Evolutionary conservation across 2,113 vertebrate species (phyloP).

Genomic region (Origma solitaria): DNA sequence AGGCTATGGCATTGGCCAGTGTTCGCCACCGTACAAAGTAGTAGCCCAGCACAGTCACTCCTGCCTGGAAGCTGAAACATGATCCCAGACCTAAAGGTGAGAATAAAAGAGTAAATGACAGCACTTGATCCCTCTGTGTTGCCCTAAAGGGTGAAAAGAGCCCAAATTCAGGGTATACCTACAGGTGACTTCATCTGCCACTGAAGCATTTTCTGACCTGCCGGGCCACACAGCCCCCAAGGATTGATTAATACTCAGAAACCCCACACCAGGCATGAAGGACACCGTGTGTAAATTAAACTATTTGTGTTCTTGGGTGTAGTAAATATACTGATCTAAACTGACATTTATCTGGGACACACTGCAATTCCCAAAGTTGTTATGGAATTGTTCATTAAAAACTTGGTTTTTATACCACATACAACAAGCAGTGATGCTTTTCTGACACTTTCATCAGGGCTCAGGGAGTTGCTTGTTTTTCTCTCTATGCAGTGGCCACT

Average conservation of each 20-base stretch:
- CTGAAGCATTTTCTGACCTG: not conserved
- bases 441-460: not conserved
- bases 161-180: not conserved
- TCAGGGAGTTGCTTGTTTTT: not conserved
- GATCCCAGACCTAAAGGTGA: constrained; percentile 83
- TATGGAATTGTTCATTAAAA: not conserved
- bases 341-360: not conserved
- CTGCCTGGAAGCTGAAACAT: constrained; percentile 90
- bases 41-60: constrained; percentile 83
- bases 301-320: not conserved
- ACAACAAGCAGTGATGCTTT: not conserved
- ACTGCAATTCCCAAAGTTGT: not conserved
- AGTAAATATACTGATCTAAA: not conserved
- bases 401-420: rapidly evolving
- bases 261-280: not conserved
- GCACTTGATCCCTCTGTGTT: not conserved
- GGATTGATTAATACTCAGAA: not conserved
- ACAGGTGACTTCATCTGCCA: not conserved
- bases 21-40: constrained; percentile 83
- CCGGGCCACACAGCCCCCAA: not conserved
- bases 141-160: not conserved
- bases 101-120: not conserved
- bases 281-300: not conserved
- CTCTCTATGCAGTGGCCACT: not conserved
- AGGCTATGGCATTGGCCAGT: constrained; percentile 86